A percentile compares a stretch with the other conserved stretches of the same genome.
phyloP scores from a whole-genome alignment of 2,888 invertebrate species.

The Agrotis puta region DNA sequence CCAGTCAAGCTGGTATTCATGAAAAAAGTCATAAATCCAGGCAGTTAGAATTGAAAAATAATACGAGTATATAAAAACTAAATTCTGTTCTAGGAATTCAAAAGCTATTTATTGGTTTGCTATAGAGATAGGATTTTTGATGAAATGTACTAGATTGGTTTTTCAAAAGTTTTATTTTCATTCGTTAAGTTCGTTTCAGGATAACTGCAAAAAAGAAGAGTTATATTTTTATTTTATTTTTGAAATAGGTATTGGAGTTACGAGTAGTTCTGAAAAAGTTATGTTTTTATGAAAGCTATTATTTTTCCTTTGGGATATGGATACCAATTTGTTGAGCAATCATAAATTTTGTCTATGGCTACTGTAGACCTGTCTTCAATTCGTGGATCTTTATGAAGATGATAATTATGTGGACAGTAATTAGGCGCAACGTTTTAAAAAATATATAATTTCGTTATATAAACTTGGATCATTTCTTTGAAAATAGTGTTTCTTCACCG shows the following conservation, averaged over 20 bases:
- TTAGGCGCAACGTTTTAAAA: no score
- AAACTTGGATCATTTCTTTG: no score
- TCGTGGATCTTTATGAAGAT: not conserved
- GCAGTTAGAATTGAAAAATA: slow-evolving; percentile 6
- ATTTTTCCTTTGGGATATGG: not conserved
- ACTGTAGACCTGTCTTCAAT: no score
- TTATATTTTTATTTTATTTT: slow-evolving; percentile 1
- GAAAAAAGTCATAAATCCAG: not conserved
- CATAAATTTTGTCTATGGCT: no score
- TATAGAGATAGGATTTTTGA: slow-evolving; percentile 6
- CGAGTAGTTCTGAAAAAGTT: not conserved
- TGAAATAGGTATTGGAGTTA: not conserved
- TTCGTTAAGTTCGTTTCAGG: slow-evolving; percentile 8
- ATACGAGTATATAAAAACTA: not conserved
- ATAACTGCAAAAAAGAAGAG: not conserved
- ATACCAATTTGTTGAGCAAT: not conserved
- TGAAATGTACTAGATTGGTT: not conserved
- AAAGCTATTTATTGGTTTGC: not conserved
- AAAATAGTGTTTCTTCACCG: no score
- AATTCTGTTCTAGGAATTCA: slow-evolving; percentile 11
- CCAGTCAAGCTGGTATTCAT: no score
- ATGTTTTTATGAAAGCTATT: not conserved
- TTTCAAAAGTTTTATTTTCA: not conserved
- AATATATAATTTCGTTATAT: no score
- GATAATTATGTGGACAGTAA: no score